Conservation (phyloP, 2,888 invertebrate genomes). For the Cistogaster globosa region DNA sequence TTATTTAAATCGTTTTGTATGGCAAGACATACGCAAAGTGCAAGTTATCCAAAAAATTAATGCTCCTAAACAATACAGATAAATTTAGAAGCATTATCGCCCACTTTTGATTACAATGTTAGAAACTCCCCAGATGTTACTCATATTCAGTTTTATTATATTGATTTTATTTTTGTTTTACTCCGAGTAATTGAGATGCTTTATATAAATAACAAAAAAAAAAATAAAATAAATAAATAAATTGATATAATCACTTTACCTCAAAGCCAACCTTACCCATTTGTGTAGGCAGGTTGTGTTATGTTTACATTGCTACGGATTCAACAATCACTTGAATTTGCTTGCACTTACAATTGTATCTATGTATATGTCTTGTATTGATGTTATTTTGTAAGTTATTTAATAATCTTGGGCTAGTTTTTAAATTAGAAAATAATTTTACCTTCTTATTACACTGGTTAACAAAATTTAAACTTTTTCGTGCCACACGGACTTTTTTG, state of each 20-base stretch:
- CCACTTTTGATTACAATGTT: conserved; percentile 48
- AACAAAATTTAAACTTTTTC: too few relatives aligned
- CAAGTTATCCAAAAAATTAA: conserved; percentile 5
- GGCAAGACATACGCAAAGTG: neutral
- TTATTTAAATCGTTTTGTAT: too few relatives aligned
- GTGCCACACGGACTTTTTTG: too few relatives aligned
- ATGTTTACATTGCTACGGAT: conserved; percentile 31
- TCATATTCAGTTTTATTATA: conserved; percentile 56
- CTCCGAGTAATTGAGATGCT: conserved; percentile 1
- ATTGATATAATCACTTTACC: neutral
- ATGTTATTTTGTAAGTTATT: too few relatives aligned
- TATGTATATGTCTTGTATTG: too few relatives aligned
- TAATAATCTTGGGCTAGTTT: too few relatives aligned
- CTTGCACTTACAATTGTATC: too few relatives aligned
- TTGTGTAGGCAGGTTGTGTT: conserved; percentile 70
- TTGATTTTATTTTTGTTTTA: conserved; percentile 51
- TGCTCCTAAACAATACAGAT: neutral
- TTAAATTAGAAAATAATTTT: too few relatives aligned
- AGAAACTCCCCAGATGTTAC: conserved; percentile 50
- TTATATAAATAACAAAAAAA: neutral
- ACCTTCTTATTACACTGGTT: too few relatives aligned
- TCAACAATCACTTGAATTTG: too few relatives aligned
- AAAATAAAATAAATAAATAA: too few relatives aligned
- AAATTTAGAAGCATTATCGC: conserved; percentile 33
- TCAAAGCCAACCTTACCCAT: conserved; percentile 56